These are phyloP conservation scores for Leptopilina boulardi DNA, from an alignment of 1,140 invertebrate species.

Conservation along the genomic window DNA sequence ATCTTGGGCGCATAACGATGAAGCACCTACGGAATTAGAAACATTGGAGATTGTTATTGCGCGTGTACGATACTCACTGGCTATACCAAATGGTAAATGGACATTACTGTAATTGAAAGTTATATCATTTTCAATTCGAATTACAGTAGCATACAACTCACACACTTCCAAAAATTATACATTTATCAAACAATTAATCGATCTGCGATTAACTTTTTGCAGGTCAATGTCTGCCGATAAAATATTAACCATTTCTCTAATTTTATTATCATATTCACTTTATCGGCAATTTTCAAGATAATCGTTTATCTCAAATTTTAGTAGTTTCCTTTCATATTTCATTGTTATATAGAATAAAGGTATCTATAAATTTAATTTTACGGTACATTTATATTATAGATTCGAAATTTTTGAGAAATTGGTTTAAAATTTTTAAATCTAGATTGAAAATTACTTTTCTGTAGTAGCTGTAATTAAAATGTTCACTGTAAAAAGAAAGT, in stretches of 20 bases:
- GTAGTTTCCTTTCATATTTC: too few species aligned
- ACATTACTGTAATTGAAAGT: conserved; percentile 24
- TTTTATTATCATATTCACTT: background rate
- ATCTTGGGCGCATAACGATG: conserved; percentile 29
- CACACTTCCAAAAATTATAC: background rate
- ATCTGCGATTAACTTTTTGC: background rate
- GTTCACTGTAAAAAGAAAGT: too few species aligned
- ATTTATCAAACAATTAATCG: conserved; percentile 15
- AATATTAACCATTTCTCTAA: background rate
- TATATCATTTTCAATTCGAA: conserved; percentile 29
- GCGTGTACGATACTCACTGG: conserved; percentile 16
- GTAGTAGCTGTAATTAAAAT: too few species aligned
- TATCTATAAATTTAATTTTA: too few species aligned
- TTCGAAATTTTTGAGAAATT: too few species aligned
- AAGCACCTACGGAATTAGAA: conserved; percentile 32
- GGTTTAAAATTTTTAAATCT: too few species aligned
- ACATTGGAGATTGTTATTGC: conserved; percentile 28
- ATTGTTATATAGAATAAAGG: too few species aligned
- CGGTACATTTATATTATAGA: too few species aligned
- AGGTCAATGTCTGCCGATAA: background rate
- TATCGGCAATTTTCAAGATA: background rate
- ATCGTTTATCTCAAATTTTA: background rate
- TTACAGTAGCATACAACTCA: background rate
- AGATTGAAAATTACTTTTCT: too few species aligned
- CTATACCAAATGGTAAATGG: conserved; percentile 10